phyloP scores from a whole-genome alignment of 1,140 invertebrate genomes.

The Cherax destructor region DNA sequence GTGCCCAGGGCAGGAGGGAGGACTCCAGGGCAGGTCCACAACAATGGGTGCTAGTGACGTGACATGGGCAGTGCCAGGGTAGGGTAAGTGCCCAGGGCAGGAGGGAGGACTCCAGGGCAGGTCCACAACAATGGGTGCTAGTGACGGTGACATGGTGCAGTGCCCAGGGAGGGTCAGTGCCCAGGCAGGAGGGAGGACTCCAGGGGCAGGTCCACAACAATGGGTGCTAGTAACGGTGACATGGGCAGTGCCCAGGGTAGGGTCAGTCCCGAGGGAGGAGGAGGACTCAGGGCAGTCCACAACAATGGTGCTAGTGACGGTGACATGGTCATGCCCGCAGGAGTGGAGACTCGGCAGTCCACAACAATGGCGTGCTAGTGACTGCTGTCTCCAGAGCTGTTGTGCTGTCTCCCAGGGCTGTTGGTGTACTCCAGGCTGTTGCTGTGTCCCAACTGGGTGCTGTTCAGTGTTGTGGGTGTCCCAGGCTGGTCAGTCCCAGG shows the following conservation, averaged over 20 bases:
- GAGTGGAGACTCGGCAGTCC: not conserved
- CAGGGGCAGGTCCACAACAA: not conserved
- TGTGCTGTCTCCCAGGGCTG: too few relatives aligned
- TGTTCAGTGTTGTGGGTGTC: too few relatives aligned
- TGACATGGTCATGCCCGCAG: too few relatives aligned
- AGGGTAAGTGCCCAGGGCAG: too few relatives aligned
- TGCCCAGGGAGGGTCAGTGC: too few relatives aligned
- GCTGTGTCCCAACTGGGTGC: not conserved
- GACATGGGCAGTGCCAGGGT: too few relatives aligned
- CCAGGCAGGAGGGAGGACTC: not conserved
- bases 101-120: not conserved
- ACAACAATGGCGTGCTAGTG: constrained; percentile 32
- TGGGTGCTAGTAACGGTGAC: constrained; percentile 53
- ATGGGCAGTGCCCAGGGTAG: constrained; percentile 39
- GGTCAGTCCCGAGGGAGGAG: constrained; percentile 27
- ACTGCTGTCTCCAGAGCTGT: too few relatives aligned
- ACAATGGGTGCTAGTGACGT: too few relatives aligned
- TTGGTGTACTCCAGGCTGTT: too few relatives aligned
- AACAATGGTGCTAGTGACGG: too few relatives aligned
- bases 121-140: constrained; percentile 13
- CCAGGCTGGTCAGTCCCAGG: not conserved
- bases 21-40: too few relatives aligned
- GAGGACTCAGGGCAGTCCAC: constrained; percentile 30
- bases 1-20: too few relatives aligned
- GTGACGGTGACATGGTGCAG: constrained; percentile 47